phyloP scores from a whole-genome alignment of 2,888 invertebrate genomes.

The Piscicola geometra region DNA sequence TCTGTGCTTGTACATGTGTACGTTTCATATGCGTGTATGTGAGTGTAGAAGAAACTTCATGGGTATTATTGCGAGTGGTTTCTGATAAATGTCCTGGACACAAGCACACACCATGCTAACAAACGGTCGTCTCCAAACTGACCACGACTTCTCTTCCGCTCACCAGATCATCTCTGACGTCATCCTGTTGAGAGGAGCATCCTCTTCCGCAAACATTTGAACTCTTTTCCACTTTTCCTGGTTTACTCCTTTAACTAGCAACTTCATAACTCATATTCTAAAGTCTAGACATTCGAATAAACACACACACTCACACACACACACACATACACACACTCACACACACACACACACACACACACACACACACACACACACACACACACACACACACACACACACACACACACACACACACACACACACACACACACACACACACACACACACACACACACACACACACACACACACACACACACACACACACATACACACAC shows the following conservation, averaged over 20 bases:
- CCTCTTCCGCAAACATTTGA: neutral
- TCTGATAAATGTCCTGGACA: too few relatives aligned
- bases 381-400: neutral
- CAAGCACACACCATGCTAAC: neutral
- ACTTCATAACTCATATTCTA: too few relatives aligned
- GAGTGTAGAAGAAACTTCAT: too few relatives aligned
- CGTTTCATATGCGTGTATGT: too few relatives aligned
- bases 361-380: neutral
- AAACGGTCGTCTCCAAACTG: neutral
- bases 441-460: neutral
- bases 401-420: constrained; percentile 1
- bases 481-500: constrained; percentile 1
- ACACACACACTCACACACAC: neutral
- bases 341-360: constrained; percentile 13
- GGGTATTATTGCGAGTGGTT: too few relatives aligned
- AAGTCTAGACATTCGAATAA: too few relatives aligned
- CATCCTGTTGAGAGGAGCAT: neutral
- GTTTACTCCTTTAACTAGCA: too few relatives aligned
- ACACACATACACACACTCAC: neutral
- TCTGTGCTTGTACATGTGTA: too few relatives aligned
- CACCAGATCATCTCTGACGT: neutral
- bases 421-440: neutral
- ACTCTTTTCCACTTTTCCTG: neutral
- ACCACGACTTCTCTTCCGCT: constrained; percentile 8
- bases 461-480: neutral